phyloP scores from a whole-genome alignment of 2,797 vertebrate species.

The Mus caroli region DNA sequence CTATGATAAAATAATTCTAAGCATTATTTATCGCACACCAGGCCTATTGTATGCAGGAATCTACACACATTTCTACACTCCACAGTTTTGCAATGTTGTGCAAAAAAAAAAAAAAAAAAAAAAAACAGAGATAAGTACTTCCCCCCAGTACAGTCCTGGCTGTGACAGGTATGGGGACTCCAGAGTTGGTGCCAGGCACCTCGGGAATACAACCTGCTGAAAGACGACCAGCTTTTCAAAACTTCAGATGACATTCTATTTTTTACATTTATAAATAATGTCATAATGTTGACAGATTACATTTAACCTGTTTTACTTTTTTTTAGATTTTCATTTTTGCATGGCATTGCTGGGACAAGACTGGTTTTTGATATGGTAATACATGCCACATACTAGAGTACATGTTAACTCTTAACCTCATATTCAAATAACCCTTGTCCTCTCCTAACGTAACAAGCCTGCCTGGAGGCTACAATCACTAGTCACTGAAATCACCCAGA shows the following conservation, averaged over 20 bases:
- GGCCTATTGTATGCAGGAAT: neutral
- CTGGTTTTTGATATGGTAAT: neutral
- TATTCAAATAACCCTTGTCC: neutral
- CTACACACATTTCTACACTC: constrained; percentile 4
- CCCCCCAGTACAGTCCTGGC: neutral
- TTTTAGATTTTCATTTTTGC: constrained; percentile 14
- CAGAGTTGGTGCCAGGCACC: neutral
- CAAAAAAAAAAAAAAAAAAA: neutral
- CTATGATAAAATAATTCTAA: constrained; percentile 28
- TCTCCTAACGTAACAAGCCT: neutral
- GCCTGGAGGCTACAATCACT: neutral
- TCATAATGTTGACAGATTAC: neutral
- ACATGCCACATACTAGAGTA: neutral
- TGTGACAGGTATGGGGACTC: neutral
- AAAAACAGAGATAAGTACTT: neutral
- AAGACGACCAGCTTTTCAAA: neutral
- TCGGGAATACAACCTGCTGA: neutral
- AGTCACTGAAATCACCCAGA: neutral
- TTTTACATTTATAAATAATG: constrained; percentile 35
- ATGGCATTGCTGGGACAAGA: neutral
- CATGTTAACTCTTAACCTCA: constrained; percentile 10
- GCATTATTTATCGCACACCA: neutral
- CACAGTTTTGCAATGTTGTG: neutral
- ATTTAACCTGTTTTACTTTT: neutral
- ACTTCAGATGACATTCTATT: constrained; percentile 11